Conservation (phyloP, 2,797 vertebrate species). For the Pipistrellus nathusii region DNA sequence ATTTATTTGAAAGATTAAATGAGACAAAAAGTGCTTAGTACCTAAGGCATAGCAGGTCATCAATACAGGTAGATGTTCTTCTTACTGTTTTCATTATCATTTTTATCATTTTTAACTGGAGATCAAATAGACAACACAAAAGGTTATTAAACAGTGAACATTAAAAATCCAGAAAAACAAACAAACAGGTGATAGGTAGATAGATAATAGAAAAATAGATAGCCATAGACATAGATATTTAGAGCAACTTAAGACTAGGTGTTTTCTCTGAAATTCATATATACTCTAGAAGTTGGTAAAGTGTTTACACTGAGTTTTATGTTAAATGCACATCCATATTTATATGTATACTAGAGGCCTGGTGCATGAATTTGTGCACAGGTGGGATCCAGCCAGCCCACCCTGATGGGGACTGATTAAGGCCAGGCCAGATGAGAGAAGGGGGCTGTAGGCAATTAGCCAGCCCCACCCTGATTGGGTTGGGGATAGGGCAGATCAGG, state of each 20-base stretch:
- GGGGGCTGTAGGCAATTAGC: no score
- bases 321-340: background rate
- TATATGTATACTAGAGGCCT: background rate
- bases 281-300: background rate
- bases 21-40: background rate
- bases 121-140: background rate
- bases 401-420: no score
- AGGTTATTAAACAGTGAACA: background rate
- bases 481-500: no score
- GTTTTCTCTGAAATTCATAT: constrained; percentile 12
- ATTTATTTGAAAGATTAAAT: background rate
- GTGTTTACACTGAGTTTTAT: background rate
- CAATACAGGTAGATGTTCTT: background rate
- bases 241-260: background rate
- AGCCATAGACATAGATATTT: background rate
- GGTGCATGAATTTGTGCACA: no score
- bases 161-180: background rate
- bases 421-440: no score
- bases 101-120: background rate
- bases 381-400: no score
- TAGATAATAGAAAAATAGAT: background rate
- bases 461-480: no score
- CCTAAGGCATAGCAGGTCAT: background rate
- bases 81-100: background rate
- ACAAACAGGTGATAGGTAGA: background rate